Evolutionary conservation across 2,888 invertebrate species (phyloP).

Genomic region (Drosophila engyochracea): DNA sequence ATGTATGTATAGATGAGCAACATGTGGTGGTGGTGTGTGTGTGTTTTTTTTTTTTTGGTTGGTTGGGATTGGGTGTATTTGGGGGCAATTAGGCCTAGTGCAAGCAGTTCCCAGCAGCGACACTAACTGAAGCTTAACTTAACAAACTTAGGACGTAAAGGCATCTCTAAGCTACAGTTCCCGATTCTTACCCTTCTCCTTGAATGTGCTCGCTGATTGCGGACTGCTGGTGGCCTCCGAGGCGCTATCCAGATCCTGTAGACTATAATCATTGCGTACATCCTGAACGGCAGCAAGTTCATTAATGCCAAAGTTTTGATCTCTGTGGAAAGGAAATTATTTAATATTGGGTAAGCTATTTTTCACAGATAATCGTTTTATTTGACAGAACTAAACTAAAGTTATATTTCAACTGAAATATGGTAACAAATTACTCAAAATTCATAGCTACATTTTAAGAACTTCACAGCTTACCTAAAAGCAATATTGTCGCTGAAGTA

Average conservation of each 20-base stretch:
- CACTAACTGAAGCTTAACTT: slow-evolving; percentile 64
- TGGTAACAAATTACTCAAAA: not conserved
- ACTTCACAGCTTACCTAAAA: slow-evolving; percentile 80
- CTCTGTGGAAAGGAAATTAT: slow-evolving; percentile 82
- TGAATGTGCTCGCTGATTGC: slow-evolving; percentile 86
- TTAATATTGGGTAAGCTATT: no score
- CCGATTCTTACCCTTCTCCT: slow-evolving; percentile 88
- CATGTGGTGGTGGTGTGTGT: slow-evolving; percentile 21
- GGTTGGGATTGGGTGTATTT: slow-evolving; percentile 25
- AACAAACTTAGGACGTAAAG: slow-evolving; percentile 24
- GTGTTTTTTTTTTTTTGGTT: slow-evolving; percentile 19
- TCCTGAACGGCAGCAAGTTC: slow-evolving; percentile 87
- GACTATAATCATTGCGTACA: slow-evolving; percentile 87
- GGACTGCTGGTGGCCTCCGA: slow-evolving; percentile 79
- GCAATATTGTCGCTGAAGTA: slow-evolving; percentile 85
- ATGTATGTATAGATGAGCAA: slow-evolving; percentile 43
- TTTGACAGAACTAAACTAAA: not conserved
- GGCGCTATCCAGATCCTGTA: slow-evolving; percentile 87
- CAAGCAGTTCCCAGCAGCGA: slow-evolving; percentile 77
- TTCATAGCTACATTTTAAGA: not conserved
- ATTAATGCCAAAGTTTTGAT: slow-evolving; percentile 88
- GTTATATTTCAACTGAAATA: not conserved
- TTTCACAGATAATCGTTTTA: not conserved
- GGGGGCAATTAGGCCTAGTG: slow-evolving; percentile 67
- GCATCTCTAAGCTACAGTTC: slow-evolving; percentile 6